Evolutionary conservation across 92 coral and sea anemone species (phyloP), one percentile per base, ranked within the genome.

Genomic region (Phymanthus crucifer): DNA sequence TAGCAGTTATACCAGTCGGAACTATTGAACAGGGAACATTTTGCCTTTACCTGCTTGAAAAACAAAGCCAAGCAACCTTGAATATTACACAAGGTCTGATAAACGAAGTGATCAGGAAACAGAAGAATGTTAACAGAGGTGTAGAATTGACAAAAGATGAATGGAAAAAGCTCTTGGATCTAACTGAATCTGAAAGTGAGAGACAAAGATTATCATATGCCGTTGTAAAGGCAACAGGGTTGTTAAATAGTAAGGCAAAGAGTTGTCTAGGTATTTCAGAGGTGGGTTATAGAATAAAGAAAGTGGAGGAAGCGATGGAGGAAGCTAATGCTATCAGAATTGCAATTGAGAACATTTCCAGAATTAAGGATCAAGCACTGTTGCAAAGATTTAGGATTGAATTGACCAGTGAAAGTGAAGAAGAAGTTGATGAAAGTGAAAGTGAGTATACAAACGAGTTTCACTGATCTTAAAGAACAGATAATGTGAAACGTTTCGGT

Each of bases 151-250:
- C 74, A 26, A 40, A 79, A 74, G 67, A 85, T 32, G 85, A 81
- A 72, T 46, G 70, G 83, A 61, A 47, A 54, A 76, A 70, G 10
- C 75, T 86, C 21, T 79, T 81, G n/a, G 76, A 75, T 77, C 71
- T 86, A 36, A 86, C 90, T 65, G 90, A 86, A 50, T 67, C 80
- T 13, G 83, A 86, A 75, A 54, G 83, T 12, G 79, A 86, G 73
- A 86, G 73, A 37, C 83, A 86, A 72, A 40, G 58, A 14, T 67
- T 86, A 66, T 75, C 68, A 38, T 38, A 38, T 38, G 43, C 56
- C 56, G 56, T 48, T 48, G 56, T 48, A 11, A 48, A 48, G 56
- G 56, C 56, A 48, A 48, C 56, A 48, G 56, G 56, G 56, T 48
- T 48, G 56, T 48, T 19, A 48, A 48, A 48, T 48, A 48, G 56